A percentile compares a stretch with the other conserved stretches of the same genome.
Evolutionary conservation across 2,888 invertebrate genomes (phyloP).

Genomic region (Malthinus seriepunctatus): DNA sequence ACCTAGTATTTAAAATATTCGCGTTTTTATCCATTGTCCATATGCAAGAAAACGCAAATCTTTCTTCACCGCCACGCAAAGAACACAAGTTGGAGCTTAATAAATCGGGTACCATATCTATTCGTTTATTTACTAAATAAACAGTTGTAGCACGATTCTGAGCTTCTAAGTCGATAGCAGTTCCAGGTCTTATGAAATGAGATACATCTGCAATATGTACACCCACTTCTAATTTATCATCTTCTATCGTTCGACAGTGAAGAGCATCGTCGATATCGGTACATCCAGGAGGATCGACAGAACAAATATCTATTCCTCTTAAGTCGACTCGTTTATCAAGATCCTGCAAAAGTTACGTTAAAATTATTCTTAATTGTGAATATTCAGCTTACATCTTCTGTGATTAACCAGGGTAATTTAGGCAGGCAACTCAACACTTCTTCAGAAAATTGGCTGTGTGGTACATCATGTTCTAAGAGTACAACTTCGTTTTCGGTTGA

Average conservation of each 20-base stretch:
- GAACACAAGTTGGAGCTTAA: conserved; percentile 97
- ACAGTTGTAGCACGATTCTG: conserved; percentile 94
- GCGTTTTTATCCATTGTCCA: conserved; percentile 91
- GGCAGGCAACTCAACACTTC: conserved; percentile 92
- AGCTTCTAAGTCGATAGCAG: conserved; percentile 91
- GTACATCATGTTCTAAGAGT: conserved; percentile 94
- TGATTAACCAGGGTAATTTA: conserved; percentile 85
- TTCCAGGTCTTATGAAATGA: conserved; percentile 92
- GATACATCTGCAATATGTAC: conserved; percentile 99
- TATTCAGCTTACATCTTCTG: conserved; percentile 65
- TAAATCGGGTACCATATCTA: conserved; percentile 86
- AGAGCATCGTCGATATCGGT: conserved; percentile 99
- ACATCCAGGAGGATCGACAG: conserved; percentile 97
- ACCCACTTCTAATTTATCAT: conserved; percentile 82
- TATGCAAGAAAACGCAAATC: conserved; percentile 94
- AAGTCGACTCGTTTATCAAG: conserved; percentile 80
- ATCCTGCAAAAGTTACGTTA: conserved; percentile 61
- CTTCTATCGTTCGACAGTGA: conserved; percentile 78
- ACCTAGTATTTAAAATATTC: conserved; percentile 78
- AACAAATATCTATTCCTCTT: conserved; percentile 84
- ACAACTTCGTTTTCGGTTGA: conserved; percentile 97
- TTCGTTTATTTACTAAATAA: conserved; percentile 90
- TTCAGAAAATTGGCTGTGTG: conserved; percentile 93
- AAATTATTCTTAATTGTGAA: background rate
- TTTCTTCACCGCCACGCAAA: conserved; percentile 83